phyloP scores from a whole-genome alignment of 2,888 invertebrate species.

The Cordilura impudica region DNA sequence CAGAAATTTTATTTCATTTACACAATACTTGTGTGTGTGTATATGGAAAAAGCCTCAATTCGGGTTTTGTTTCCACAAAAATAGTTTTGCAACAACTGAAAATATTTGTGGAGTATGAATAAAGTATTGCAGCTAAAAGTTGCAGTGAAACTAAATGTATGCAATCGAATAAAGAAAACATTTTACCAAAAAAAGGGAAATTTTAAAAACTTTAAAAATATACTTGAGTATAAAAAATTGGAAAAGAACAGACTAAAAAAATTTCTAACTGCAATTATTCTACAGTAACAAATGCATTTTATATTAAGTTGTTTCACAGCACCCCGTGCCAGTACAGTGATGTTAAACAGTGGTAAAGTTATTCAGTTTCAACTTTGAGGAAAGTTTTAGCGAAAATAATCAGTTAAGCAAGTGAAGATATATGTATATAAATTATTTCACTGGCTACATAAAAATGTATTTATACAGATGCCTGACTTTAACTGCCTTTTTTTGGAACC shows the following conservation, averaged over 20 bases:
- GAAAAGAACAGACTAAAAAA: neutral
- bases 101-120: conserved; percentile 9
- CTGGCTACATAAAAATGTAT: too few relatives aligned
- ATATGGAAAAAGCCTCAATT: neutral
- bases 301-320: neutral
- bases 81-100: neutral
- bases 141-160: conserved; percentile 39
- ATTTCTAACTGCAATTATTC: conserved; percentile 39
- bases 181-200: neutral
- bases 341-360: conserved; percentile 14
- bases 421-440: too few relatives aligned
- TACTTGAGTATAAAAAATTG: conserved; percentile 5
- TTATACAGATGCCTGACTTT: too few relatives aligned
- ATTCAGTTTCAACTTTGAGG: too few relatives aligned
- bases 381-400: too few relatives aligned
- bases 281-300: conserved; percentile 28
- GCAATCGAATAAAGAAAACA: conserved; percentile 2
- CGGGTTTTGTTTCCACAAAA: neutral
- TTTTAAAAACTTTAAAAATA: neutral
- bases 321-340: neutral
- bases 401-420: neutral
- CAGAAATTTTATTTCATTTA: conserved; percentile 32
- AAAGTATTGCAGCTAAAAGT: conserved; percentile 49
- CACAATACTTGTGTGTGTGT: neutral
- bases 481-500: too few relatives aligned